phyloP scores from a whole-genome alignment of 1,140 invertebrate species.

The Radopholus similis region DNA sequence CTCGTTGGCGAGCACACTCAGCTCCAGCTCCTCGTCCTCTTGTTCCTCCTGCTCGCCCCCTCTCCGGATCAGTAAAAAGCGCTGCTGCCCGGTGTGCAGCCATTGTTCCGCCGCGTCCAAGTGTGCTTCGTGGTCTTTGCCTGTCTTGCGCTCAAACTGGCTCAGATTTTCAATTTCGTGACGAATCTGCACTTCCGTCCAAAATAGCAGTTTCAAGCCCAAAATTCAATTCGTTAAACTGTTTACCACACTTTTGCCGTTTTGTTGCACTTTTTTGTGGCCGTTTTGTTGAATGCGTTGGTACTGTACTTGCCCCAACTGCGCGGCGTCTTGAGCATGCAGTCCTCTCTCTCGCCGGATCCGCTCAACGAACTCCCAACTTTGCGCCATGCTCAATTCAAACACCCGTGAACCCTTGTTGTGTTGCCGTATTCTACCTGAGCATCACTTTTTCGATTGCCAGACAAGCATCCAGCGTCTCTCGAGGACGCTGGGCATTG shows the following conservation, averaged over 20 bases:
- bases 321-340: too few species aligned
- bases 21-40: neutral
- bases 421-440: constrained; percentile 27
- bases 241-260: neutral
- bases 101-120: neutral
- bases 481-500: constrained; percentile 45
- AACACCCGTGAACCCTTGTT: neutral
- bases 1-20: neutral
- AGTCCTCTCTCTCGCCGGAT: constrained; percentile 58
- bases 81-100: neutral
- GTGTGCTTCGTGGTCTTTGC: too few species aligned
- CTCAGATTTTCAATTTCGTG: too few species aligned
- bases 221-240: too few species aligned
- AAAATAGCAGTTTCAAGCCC: too few species aligned
- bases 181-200: too few species aligned
- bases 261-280: neutral
- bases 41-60: too few species aligned
- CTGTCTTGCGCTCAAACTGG: too few species aligned
- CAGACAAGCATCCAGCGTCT: constrained; percentile 47
- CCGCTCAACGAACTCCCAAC: constrained; percentile 69
- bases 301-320: neutral
- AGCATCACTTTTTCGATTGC: constrained; percentile 53
- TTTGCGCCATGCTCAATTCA: constrained; percentile 66
- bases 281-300: neutral
- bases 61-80: neutral